Evolutionary conservation across 2,888 invertebrate species (phyloP).

Genomic region (Lottia scabra): DNA sequence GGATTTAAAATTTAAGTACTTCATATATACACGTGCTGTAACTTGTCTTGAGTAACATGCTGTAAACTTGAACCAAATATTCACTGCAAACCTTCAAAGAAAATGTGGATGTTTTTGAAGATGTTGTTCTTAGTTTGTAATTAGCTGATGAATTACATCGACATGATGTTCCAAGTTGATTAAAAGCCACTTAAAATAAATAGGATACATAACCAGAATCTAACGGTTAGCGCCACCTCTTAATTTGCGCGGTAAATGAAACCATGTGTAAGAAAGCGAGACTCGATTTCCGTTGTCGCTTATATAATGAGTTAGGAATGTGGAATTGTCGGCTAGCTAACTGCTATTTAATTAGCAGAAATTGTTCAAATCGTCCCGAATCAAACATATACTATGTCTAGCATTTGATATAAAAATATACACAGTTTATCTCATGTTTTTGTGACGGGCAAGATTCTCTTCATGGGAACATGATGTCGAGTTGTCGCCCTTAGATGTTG

Average conservation of each 20-base stretch:
- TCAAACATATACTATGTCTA: slow-evolving; percentile 3
- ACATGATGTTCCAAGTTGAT: slow-evolving; percentile 4
- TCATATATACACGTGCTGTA: background rate
- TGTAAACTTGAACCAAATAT: background rate
- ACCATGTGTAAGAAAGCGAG: slow-evolving; percentile 2
- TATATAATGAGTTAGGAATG: background rate
- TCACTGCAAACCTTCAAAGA: slow-evolving; percentile 1
- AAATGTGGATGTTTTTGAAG: slow-evolving; percentile 3
- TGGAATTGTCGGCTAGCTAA: background rate
- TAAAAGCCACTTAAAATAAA: slow-evolving; percentile 7
- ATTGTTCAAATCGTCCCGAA: background rate
- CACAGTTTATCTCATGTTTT: background rate
- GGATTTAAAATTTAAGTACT: background rate
- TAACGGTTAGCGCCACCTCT: slow-evolving; percentile 4
- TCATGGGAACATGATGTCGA: slow-evolving; percentile 2
- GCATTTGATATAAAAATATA: background rate
- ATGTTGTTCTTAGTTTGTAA: background rate
- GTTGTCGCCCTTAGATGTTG: slow-evolving; percentile 2
- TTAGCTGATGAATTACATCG: slow-evolving; percentile 6
- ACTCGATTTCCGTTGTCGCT: slow-evolving; percentile 3
- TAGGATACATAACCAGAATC: slow-evolving; percentile 1
- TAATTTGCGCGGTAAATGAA: slow-evolving; percentile 3
- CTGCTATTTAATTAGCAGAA: background rate
- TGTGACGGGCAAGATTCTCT: background rate
- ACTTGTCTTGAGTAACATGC: background rate